Evolutionary conservation across 2,797 vertebrate species (phyloP), one percentile per base, ranked within the genome.

Genomic region (Austrolebias charrua): DNA sequence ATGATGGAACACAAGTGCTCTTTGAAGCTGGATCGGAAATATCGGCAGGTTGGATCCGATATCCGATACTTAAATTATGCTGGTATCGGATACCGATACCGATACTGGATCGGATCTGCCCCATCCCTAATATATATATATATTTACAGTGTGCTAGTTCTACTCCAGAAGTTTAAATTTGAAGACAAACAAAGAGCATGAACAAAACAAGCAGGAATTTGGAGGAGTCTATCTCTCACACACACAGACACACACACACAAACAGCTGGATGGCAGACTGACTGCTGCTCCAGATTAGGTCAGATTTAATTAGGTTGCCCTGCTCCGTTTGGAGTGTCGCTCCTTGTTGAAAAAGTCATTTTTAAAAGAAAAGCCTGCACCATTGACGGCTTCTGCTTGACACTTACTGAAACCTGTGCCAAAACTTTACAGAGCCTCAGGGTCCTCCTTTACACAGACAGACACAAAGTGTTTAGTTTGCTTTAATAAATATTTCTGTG

Each of bases 221-320:
- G 47, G 45, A 72, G 29, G 53, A 62, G 71, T 58, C 82, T 80
- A 62, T 74, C 65, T 61, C 58, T 48, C 4, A 52, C 60, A 46
- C 63, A 63, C 73, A 60, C 68, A 69, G 7, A 51, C 45, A 62
- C 66, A 62, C 60, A 68, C 6, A 76, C 68, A 77, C 73, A 80
- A 58, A 77, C 86, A 92, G 86, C 89, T 92, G 89, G 85, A 85
- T 86, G 83, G 88, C 91, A 92, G 88, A 84, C 84, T 63, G 77
- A 84, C 84, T 63, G 77, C 75, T 80, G 78, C 83, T 86, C 71
- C 82, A 87, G 82, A 92, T 93, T 90, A 93, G 91, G 88, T 92
- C 90, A 91, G 89, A 90, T 91, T 92, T 90, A 92, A 91, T 92
- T 91, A 89, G 86, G 78, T 76, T 86, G 79, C 74, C 80, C 73